These are phyloP conservation scores for Mionectes olivaceus DNA, from an alignment of 2,797 vertebrate genomes.

Conservation along the genomic window DNA sequence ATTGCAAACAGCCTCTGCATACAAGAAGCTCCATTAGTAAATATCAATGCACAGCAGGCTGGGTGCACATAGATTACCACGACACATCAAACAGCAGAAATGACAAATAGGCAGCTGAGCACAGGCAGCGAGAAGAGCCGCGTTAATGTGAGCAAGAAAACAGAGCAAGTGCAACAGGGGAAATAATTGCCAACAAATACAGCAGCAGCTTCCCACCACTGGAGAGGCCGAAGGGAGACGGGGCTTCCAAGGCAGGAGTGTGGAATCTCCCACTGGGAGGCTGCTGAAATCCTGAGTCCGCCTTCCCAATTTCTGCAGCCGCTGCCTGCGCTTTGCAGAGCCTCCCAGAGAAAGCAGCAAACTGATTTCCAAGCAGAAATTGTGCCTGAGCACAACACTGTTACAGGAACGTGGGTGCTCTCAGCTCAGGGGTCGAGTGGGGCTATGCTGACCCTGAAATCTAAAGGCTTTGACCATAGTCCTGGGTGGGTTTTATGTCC, in stretches of 20 bases:
- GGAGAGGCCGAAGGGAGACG: neutral
- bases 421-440: neutral
- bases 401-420: neutral
- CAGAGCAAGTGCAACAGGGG: neutral
- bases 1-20: slow-evolving; percentile 61
- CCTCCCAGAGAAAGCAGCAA: neutral
- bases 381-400: neutral
- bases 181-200: slow-evolving; percentile 51
- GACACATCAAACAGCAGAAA: slow-evolving; percentile 62
- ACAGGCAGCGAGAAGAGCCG: neutral
- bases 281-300: neutral
- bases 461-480: neutral
- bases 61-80: slow-evolving; percentile 54
- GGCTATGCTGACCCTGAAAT: neutral
- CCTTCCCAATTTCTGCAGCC: neutral
- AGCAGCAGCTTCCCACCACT: neutral
- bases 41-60: slow-evolving; percentile 64
- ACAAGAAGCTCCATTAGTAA: slow-evolving; percentile 72
- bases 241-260: neutral
- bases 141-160: slow-evolving; percentile 57
- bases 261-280: neutral
- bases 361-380: neutral
- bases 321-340: neutral
- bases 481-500: neutral
- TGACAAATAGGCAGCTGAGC: slow-evolving; percentile 58